These are phyloP conservation scores for Protomyctophum bolini DNA, from an alignment of 2,113 vertebrate genomes.

Conservation along the genomic window DNA sequence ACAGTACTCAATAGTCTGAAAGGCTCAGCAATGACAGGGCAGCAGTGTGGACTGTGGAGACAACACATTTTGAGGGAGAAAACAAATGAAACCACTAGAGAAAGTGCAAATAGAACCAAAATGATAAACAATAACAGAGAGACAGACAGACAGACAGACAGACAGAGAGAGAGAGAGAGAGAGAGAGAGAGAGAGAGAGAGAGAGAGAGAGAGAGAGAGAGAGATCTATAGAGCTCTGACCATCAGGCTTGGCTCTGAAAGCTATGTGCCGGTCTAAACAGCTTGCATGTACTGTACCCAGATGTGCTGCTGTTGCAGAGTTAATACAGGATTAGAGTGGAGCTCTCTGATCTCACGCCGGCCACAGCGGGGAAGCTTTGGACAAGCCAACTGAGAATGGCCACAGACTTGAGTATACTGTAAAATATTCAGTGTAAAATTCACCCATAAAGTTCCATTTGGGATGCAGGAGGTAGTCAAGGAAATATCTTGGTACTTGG, in stretches of 20 bases:
- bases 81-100: background rate
- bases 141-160: background rate
- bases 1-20: constrained; percentile 19
- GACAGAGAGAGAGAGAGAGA: constrained; percentile 6
- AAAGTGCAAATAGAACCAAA: background rate
- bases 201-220: constrained; percentile 21
- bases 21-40: constrained; percentile 41
- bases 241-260: constrained; percentile 25
- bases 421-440: no score
- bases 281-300: constrained; percentile 41
- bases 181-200: constrained; percentile 26
- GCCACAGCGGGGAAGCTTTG: constrained; percentile 30
- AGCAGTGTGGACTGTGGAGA: background rate
- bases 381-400: constrained; percentile 23
- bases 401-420: background rate
- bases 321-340: constrained; percentile 51
- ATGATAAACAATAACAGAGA: background rate
- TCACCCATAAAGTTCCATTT: no score
- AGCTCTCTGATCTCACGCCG: constrained; percentile 48
- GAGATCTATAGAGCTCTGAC: constrained; percentile 36
- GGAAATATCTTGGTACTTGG: no score
- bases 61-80: background rate
- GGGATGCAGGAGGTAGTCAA: no score
- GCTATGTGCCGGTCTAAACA: constrained; percentile 25
- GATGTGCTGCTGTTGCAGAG: constrained; percentile 35